phyloP scores from a whole-genome alignment of 2,113 vertebrate species.

The Microcebus ravelobensis region DNA sequence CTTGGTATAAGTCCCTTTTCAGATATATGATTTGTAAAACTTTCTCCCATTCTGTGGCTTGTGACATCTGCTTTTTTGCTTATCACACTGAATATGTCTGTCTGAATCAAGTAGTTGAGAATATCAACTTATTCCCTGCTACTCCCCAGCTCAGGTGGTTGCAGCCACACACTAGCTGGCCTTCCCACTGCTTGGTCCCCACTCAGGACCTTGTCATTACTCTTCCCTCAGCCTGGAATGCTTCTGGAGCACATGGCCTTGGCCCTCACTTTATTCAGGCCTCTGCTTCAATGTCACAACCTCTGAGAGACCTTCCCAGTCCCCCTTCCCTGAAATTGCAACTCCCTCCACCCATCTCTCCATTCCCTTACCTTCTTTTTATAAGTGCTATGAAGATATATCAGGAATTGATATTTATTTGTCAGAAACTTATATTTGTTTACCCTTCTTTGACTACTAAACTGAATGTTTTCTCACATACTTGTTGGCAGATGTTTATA shows the following conservation, averaged over 20 bases:
- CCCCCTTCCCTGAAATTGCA: background rate
- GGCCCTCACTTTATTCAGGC: background rate
- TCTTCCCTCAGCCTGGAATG: background rate
- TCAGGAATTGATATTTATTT: background rate
- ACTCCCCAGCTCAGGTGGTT: background rate
- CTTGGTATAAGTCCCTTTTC: background rate
- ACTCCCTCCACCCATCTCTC: background rate
- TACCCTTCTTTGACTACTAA: conserved; percentile 43
- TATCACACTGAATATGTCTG: background rate
- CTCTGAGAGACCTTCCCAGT: background rate
- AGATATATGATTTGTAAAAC: background rate
- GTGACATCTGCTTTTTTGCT: background rate
- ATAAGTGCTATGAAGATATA: conserved; percentile 1
- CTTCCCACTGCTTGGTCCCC: background rate
- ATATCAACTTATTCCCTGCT: background rate
- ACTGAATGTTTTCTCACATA: conserved; percentile 17
- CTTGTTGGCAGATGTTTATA: background rate
- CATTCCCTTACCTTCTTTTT: background rate
- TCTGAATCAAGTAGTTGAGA: background rate
- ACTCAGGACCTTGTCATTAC: background rate
- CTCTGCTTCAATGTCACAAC: background rate
- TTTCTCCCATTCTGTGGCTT: background rate
- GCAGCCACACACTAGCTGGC: background rate
- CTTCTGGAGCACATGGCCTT: background rate
- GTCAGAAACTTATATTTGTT: conserved; percentile 1